phyloP scores from a whole-genome alignment of 2,797 vertebrate genomes.

The Danionella dracula region DNA sequence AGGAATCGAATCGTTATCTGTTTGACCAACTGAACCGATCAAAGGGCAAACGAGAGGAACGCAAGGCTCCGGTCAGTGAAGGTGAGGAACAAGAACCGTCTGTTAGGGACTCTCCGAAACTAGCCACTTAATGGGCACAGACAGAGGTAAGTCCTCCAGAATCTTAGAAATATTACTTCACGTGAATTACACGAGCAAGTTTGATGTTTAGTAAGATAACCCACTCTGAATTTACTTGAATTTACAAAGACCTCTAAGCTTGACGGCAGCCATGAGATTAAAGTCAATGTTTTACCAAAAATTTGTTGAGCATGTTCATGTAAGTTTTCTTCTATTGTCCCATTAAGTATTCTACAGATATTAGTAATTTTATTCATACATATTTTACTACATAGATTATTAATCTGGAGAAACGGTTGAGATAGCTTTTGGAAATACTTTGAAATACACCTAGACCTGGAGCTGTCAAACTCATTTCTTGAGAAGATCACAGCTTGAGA shows the following conservation, averaged over 20 bases:
- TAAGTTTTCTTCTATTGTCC: too few relatives aligned
- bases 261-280: neutral
- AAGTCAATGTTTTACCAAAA: too few relatives aligned
- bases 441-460: too few relatives aligned
- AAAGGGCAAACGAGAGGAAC: slow-evolving; percentile 59
- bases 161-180: neutral
- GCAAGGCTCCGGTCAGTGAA: slow-evolving; percentile 1
- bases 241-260: neutral
- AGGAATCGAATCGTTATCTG: slow-evolving; percentile 64
- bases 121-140: slow-evolving; percentile 14
- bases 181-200: neutral
- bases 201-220: neutral
- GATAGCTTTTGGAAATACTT: too few relatives aligned
- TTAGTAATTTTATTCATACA: too few relatives aligned
- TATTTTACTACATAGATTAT: too few relatives aligned
- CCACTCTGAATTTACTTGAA: neutral
- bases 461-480: too few relatives aligned
- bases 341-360: too few relatives aligned
- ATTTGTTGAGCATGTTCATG: neutral
- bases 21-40: slow-evolving; percentile 52
- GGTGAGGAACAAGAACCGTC: neutral
- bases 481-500: too few relatives aligned
- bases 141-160: slow-evolving; percentile 13
- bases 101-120: neutral
- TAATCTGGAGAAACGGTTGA: too few relatives aligned